Conservation (phyloP, 2,113 vertebrate species). For the Circaetus gallicus region DNA sequence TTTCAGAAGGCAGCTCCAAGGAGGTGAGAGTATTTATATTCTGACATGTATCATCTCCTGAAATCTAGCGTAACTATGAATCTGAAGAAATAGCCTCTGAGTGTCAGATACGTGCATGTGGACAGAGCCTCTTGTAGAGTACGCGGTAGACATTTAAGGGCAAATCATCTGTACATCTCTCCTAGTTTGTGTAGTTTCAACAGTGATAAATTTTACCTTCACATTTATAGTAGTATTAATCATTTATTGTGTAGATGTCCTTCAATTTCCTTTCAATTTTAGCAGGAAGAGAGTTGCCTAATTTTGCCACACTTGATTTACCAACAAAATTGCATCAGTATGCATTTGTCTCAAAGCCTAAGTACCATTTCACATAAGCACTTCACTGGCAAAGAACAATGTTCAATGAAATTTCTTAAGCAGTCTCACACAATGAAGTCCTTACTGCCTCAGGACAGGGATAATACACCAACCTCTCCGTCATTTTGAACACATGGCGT, state of each 20-base stretch:
- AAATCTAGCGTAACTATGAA: neutral
- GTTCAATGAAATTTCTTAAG: neutral
- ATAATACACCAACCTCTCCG: neutral
- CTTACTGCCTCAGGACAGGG: neutral
- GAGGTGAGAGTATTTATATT: neutral
- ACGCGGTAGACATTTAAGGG: neutral
- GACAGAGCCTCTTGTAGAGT: neutral
- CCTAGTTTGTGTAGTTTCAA: neutral
- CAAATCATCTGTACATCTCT: neutral
- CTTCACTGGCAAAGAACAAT: neutral
- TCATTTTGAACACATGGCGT: neutral
- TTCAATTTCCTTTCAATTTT: conserved; percentile 10
- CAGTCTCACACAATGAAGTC: neutral
- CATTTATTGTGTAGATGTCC: neutral
- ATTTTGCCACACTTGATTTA: conserved; percentile 31
- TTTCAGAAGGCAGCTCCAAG: neutral
- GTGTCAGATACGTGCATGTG: neutral
- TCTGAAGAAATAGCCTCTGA: neutral
- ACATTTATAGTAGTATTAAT: neutral
- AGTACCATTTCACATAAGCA: neutral
- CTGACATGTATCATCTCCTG: neutral
- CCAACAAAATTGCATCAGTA: conserved; percentile 19
- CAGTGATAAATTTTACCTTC: neutral
- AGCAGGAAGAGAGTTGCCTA: neutral
- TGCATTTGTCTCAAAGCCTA: neutral